These are phyloP conservation scores for Andrena bicolor DNA, from an alignment of 2,888 invertebrate genomes.

Conservation along the genomic window DNA sequence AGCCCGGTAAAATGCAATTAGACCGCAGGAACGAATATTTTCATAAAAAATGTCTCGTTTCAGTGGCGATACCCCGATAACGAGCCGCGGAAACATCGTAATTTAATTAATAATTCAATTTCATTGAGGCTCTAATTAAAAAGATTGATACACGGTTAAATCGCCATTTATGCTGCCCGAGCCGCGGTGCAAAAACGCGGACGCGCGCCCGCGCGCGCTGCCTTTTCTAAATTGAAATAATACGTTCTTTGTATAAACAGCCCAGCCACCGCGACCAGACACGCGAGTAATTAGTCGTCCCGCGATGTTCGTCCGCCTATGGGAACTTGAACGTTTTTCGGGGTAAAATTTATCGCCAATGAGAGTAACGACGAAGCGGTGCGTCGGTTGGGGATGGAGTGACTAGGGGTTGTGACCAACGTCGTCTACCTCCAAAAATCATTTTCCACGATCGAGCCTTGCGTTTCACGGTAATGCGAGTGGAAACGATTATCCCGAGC, in stretches of 20 bases:
- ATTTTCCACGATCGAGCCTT: slow-evolving; percentile 60
- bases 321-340: slow-evolving; percentile 42
- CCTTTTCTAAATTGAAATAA: slow-evolving; percentile 51
- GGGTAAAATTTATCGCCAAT: slow-evolving; percentile 52
- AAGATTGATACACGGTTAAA: slow-evolving; percentile 61
- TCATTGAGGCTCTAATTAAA: slow-evolving; percentile 53
- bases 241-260: slow-evolving; percentile 50
- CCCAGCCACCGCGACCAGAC: slow-evolving; percentile 20
- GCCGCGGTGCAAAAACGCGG: slow-evolving; percentile 27
- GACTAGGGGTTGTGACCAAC: not conserved
- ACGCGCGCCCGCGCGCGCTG: slow-evolving; percentile 1
- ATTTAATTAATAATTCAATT: slow-evolving; percentile 68
- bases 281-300: slow-evolving; percentile 51
- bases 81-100: slow-evolving; percentile 46
- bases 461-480: slow-evolving; percentile 67
- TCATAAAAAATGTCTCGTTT: slow-evolving; percentile 53
- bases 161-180: slow-evolving; percentile 39
- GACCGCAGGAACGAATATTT: slow-evolving; percentile 31
- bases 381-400: not conserved
- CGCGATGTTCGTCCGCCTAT: slow-evolving; percentile 22
- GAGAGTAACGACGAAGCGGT: slow-evolving; percentile 11
- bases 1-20: slow-evolving; percentile 45
- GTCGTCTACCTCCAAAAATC: slow-evolving; percentile 53
- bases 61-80: slow-evolving; percentile 36
- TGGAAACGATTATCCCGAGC: slow-evolving; percentile 66